Conservation (phyloP, 1,140 invertebrate genomes). For the Helicorthomorpha holstii region DNA sequence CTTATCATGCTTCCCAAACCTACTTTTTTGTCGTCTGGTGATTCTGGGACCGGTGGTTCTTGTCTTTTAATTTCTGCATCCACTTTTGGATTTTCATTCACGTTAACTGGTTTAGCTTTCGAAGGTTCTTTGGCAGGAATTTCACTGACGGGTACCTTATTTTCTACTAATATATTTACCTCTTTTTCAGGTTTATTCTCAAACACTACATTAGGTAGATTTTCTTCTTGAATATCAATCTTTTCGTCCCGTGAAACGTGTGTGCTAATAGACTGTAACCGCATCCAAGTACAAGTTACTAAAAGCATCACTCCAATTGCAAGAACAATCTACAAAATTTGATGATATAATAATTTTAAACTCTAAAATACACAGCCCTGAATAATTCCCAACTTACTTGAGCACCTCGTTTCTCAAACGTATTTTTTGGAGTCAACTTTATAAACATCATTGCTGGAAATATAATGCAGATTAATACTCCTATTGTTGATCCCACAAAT, state of each 20-base stretch:
- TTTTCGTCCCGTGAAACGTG: too few species aligned
- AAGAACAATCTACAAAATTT: constrained; percentile 46
- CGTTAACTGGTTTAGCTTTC: background rate
- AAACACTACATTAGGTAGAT: constrained; percentile 42
- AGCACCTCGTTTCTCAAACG: constrained; percentile 27
- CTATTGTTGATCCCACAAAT: constrained; percentile 81
- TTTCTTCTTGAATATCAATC: background rate
- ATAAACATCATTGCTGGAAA: constrained; percentile 58
- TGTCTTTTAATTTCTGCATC: background rate
- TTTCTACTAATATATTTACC: constrained; percentile 9
- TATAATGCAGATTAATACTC: constrained; percentile 81
- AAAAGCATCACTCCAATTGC: constrained; percentile 59
- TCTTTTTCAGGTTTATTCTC: constrained; percentile 4
- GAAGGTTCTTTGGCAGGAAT: background rate
- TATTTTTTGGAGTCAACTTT: constrained; percentile 26
- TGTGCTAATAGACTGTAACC: too few species aligned
- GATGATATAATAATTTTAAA: too few species aligned
- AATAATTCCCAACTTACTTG: constrained; percentile 23
- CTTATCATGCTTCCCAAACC: background rate
- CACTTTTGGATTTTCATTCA: constrained; percentile 7
- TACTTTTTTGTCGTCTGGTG: background rate
- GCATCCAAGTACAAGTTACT: constrained; percentile 70
- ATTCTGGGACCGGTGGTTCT: constrained; percentile 12
- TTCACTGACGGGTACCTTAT: constrained; percentile 9
- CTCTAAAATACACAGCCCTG: too few species aligned